Evolutionary conservation across 2,888 invertebrate genomes (phyloP).

Genomic region (Sclerodermus sp.): DNA sequence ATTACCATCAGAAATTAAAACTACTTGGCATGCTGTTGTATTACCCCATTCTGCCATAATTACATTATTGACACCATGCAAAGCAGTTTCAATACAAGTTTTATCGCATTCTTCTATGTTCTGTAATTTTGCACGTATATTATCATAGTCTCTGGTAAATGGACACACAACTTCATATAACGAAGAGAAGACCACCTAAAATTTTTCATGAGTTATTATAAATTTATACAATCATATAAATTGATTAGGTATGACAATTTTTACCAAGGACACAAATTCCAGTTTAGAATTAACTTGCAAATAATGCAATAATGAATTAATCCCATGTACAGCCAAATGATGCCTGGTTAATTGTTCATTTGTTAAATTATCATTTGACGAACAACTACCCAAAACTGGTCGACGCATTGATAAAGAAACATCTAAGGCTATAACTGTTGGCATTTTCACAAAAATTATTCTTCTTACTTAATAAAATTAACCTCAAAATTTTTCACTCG

Average conservation of each 20-base stretch:
- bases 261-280: slow-evolving; percentile 74
- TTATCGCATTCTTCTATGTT: slow-evolving; percentile 84
- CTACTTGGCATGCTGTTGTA: slow-evolving; percentile 80
- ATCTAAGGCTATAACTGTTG: slow-evolving; percentile 72
- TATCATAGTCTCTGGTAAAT: slow-evolving; percentile 87
- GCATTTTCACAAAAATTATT: slow-evolving; percentile 61
- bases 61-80: slow-evolving; percentile 77
- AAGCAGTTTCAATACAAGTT: slow-evolving; percentile 78
- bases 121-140: slow-evolving; percentile 73
- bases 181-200: slow-evolving; percentile 61
- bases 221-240: not conserved
- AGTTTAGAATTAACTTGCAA: slow-evolving; percentile 67
- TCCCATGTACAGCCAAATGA: slow-evolving; percentile 68
- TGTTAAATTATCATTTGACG: slow-evolving; percentile 43
- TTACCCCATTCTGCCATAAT: slow-evolving; percentile 89
- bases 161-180: slow-evolving; percentile 70
- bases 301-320: slow-evolving; percentile 68
- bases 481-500: too few relatives aligned
- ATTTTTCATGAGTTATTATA: slow-evolving; percentile 2
- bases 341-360: slow-evolving; percentile 63
- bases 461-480: too few relatives aligned
- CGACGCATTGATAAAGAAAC: slow-evolving; percentile 74
- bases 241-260: not conserved
- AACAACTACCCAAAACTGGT: slow-evolving; percentile 60
- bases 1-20: slow-evolving; percentile 77